Conservation (phyloP, 1,140 invertebrate genomes). For the Nylanderia fulva region DNA sequence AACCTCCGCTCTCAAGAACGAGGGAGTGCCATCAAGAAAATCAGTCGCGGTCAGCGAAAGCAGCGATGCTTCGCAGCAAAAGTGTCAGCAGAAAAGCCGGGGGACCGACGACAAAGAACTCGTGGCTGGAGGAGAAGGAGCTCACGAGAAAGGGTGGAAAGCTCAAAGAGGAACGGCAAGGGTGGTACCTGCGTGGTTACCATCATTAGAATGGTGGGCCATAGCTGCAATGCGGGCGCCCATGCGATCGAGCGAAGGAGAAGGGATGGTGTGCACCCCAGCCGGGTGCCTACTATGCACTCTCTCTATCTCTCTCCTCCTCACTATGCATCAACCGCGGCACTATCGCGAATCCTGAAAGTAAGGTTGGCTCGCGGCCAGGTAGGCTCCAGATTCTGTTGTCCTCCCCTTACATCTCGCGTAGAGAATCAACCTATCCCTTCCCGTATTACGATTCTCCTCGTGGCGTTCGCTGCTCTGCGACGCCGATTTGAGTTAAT, state of each 20-base stretch:
- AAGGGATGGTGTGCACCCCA: constrained; percentile 40
- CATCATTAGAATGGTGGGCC: constrained; percentile 82
- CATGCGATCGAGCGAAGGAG: constrained; percentile 76
- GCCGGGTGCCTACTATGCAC: constrained; percentile 69
- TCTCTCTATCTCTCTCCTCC: constrained; percentile 33
- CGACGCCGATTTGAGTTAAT: constrained; percentile 49
- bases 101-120: constrained; percentile 41
- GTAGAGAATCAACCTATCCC: constrained; percentile 68
- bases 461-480: background rate
- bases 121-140: constrained; percentile 17
- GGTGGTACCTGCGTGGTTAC: constrained; percentile 80
- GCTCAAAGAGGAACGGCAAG: constrained; percentile 20
- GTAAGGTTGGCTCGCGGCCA: constrained; percentile 80
- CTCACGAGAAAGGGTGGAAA: background rate
- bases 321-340: constrained; percentile 74
- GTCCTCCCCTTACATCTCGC: constrained; percentile 66
- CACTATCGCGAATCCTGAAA: constrained; percentile 73
- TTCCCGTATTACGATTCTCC: constrained; percentile 23
- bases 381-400: constrained; percentile 81
- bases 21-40: constrained; percentile 29
- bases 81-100: constrained; percentile 79
- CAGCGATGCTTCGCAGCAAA: constrained; percentile 63
- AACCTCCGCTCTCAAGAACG: constrained; percentile 6
- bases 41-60: constrained; percentile 65
- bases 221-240: constrained; percentile 83